These are phyloP conservation scores for Calosoma granatense DNA, from an alignment of 1,140 invertebrate species.

Conservation along the genomic window DNA sequence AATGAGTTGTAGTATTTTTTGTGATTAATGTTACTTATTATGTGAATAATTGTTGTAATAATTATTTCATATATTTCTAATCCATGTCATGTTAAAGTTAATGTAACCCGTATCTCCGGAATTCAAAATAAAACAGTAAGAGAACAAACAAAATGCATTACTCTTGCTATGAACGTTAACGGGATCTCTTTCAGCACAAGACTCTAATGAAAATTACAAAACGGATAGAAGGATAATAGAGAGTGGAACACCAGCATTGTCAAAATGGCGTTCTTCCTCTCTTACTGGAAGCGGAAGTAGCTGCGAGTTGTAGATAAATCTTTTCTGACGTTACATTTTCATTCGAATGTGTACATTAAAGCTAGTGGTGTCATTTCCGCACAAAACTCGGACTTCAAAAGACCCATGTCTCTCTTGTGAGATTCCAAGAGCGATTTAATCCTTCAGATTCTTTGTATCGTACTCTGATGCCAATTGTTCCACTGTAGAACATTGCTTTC, in stretches of 20 bases:
- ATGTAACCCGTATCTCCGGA: too few species aligned
- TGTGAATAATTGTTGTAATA: too few species aligned
- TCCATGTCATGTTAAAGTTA: too few species aligned
- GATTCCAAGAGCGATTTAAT: slow-evolving; percentile 3
- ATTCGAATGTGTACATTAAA: slow-evolving; percentile 9
- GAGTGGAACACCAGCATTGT: not conserved
- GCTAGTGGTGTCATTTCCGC: slow-evolving; percentile 6
- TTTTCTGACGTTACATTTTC: slow-evolving; percentile 8
- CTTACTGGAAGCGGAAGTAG: not conserved
- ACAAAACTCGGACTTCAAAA: slow-evolving; percentile 8
- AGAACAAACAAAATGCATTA: not conserved
- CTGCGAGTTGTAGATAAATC: slow-evolving; percentile 3
- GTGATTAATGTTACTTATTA: too few species aligned
- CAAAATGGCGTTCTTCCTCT: slow-evolving; percentile 2
- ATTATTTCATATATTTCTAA: too few species aligned
- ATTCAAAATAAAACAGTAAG: not conserved
- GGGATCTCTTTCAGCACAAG: not conserved
- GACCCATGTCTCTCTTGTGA: not conserved
- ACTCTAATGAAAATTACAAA: slow-evolving; percentile 6
- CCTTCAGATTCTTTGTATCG: not conserved
- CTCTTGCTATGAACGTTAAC: not conserved
- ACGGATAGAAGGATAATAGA: not conserved
- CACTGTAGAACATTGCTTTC: not conserved
- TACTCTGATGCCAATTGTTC: not conserved
- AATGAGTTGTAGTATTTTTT: too few species aligned